phyloP scores from a whole-genome alignment of 23 tunicate species.

The Aplidium turbinatum region DNA sequence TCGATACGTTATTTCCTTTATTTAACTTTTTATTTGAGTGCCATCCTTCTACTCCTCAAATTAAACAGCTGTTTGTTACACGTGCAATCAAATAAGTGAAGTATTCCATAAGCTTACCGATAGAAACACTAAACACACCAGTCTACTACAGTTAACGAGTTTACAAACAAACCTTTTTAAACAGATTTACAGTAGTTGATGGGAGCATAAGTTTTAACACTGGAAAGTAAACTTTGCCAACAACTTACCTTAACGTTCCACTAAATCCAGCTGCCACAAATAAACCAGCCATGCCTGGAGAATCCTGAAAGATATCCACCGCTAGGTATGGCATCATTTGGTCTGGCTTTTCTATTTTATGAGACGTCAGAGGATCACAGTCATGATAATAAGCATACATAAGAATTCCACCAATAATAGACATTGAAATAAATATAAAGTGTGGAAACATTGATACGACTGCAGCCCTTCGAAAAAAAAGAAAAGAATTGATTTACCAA shows the following conservation, averaged over 20 bases:
- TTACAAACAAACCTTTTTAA: too few relatives aligned
- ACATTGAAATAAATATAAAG: slow-evolving; percentile 6
- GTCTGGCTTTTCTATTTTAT: slow-evolving; percentile 30
- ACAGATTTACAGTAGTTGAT: too few relatives aligned
- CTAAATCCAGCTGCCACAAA: slow-evolving; percentile 47
- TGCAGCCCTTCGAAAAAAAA: slow-evolving; percentile 34
- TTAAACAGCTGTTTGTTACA: too few relatives aligned
- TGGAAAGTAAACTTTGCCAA: background rate
- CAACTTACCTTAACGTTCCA: slow-evolving; percentile 38
- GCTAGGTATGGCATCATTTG: slow-evolving; percentile 45
- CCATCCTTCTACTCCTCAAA: too few relatives aligned
- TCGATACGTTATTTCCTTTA: background rate
- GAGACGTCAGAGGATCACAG: slow-evolving; percentile 24
- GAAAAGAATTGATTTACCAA: too few relatives aligned
- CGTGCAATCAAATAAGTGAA: too few relatives aligned
- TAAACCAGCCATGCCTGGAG: slow-evolving; percentile 48
- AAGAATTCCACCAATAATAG: slow-evolving; percentile 12
- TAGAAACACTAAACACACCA: too few relatives aligned
- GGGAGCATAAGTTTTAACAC: too few relatives aligned
- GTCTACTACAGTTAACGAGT: too few relatives aligned
- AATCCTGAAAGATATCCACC: slow-evolving; percentile 37
- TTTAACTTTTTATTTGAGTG: too few relatives aligned
- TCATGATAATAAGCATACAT: slow-evolving; percentile 51
- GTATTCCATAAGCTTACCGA: too few relatives aligned
- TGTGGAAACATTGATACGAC: slow-evolving; percentile 33